Evolutionary conservation across 2,113 vertebrate species (phyloP), one percentile per base, ranked within the genome.

Genomic region (Nycticryphes semicollaris): DNA sequence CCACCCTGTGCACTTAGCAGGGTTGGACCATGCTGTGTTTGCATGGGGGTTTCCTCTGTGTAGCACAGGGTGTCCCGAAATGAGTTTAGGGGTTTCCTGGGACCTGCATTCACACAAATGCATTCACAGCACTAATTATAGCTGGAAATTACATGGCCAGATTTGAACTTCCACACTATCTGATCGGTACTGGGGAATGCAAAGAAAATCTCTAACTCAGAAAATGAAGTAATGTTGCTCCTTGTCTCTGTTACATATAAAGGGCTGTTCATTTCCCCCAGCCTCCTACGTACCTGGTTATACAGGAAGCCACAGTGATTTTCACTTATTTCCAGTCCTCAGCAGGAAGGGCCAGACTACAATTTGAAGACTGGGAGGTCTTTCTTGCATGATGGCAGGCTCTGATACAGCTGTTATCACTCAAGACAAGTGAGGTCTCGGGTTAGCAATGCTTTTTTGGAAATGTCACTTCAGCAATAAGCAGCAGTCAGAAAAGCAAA

Each of bases 11-110:
- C 16, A 8, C 6, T 43, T 23, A 31, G 15, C 23, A 84, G 35
- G 35, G 45, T 14, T 56, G 30, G 72, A 37, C 17, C 48, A 56
- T 1, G 1, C 3, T 30, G 22, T 18, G 21, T 54, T 45, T 70
- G 6, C 35, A 35, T 14, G n/a, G 14, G 47, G 47, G 20, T 47
- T 47, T 47, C 18, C 47, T 47, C 45, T 25, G 6, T 0, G 0
- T 12, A n/a, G 14, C 24, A 24, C 4, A 51, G 14, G 0, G 1
- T 35, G 14, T 51, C 8, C 53, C 13, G 4, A 6, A 33, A 3
- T 47, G 22, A 47, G 33, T 68, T 0, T 51, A 20, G 45, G 31
- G 24, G 12, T 5, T 20, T 67, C 28, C 28, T 77, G 31, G 47
- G 63, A 57, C 14, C 15, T 85, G 35, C 20, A 19, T 20, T 54